Base-by-base conservation (phyloP, 1,140 invertebrate species). In the Drosophila obscura region DNA sequence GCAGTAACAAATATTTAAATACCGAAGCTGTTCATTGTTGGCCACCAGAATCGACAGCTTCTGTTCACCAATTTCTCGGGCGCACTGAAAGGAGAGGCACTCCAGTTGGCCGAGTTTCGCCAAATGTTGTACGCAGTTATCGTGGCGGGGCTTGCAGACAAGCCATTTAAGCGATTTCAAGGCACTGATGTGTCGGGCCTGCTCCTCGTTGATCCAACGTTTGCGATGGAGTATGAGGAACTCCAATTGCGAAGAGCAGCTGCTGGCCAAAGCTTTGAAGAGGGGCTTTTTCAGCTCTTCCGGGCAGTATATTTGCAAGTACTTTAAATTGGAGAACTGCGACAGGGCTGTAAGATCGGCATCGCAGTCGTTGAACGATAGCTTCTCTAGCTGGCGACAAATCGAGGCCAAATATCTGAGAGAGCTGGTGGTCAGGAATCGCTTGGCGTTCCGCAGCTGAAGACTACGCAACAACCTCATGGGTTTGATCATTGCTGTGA, bases 1-100 rank as follows among this genome's bases (percentile, higher is more conserved):
- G 22, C 82, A 87, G 59, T 76, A 87, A 53, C 82, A 87, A 15
- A 87, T 79, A n/a, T 87, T 87, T 8, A 87, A 19, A 64, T 88
- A 88, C 1, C 78, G 51, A 52, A 87, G 41, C 13, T 71, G 51
- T 15, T 88, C 71, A 44, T 87, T 87, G 31, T 78, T 82, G 24
- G 62, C 46, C 28, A 87, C 58, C 13, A 87, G n/a, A 16, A 58
- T 43, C 9, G 80, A 51, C 0, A 87, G 43, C 28, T 78, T 62
- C 7, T 50, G 31, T 45, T 87, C 82, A 0, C 82, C 78, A 5
- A 87, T 87, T 50, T 87, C 79, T 0, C 82, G 66, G 2, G 82
- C 74, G 16, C 78, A 74, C 16, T 87, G 82, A 24, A 87, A 6
- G 1, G 82, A 87, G 15, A 87, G 63, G 43, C 79, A 79, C 63